Base-by-base conservation (phyloP, 2,888 invertebrate species). In the Nematopogon swammerdamellus region DNA sequence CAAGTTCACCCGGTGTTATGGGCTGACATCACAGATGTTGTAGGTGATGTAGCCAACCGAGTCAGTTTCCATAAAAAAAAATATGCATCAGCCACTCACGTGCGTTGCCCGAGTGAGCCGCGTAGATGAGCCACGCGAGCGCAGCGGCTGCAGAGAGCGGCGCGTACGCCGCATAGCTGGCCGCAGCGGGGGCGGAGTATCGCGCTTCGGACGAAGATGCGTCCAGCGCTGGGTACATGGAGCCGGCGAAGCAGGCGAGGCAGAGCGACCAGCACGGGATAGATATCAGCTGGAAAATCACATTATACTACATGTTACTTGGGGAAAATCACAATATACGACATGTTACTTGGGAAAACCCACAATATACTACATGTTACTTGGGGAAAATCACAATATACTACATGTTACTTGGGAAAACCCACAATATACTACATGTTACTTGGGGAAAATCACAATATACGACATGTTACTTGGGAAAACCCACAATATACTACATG, bases 51-150 rank as follows among this genome's bases (percentile, higher is more conserved):
- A 25, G 25, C 25, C 8, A 6, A 6, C 25, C 25, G 8, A 6
- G 25, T 25, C 25, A 25, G 25, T 25, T n/a, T n/a, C n/a, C n/a
- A n/a, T 25, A 25, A 55, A 25, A 47, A 46, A 20, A 45, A 46
- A 44, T 17, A 48, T 3, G n/a, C 2, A 25, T 20, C 25, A 20
- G 4, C 29, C 6, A 46, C 36, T 63, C 61, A 83, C 85, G 82
- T 59, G 75, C 76, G 56, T 75, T 67, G 49, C 81, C 76, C 20
- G 73, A 81, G 55, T 82, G 82, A 46, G 84, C 83, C 6, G 81
- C 83, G 59, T 86, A 85, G 52, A 88, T 84, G 10, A 84, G 61
- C 88, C 88, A 88, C 44, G 83, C 81, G 20, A 87, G 66, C 10
- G 82, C 80, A 46, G 85, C 56, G 8, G 85, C 79, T 48, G 85